phyloP scores from a whole-genome alignment of 1,140 invertebrate species.

The Lanistes nyassanus region DNA sequence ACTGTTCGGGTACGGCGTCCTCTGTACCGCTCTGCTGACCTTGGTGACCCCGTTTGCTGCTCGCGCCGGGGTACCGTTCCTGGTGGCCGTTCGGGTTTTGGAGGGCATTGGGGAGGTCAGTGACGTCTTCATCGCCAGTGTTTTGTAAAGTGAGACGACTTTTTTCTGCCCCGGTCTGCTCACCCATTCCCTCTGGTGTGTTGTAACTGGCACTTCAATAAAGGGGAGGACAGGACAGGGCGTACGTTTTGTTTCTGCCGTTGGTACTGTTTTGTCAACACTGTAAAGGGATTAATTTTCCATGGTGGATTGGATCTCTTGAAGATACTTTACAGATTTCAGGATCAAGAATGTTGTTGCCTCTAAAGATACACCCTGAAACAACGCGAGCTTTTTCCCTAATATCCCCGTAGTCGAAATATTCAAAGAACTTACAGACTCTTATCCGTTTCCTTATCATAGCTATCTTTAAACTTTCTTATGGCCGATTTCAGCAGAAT shows the following conservation, averaged over 20 bases:
- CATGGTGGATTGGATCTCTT: too few relatives aligned
- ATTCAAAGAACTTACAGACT: too few relatives aligned
- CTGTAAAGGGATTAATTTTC: too few relatives aligned
- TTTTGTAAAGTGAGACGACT: neutral
- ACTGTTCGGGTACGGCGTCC: slow-evolving; percentile 83
- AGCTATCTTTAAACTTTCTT: neutral
- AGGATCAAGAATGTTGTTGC: too few relatives aligned
- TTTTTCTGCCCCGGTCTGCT: too few relatives aligned
- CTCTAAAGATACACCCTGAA: too few relatives aligned
- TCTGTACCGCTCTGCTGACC: slow-evolving; percentile 81
- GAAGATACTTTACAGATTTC: too few relatives aligned
- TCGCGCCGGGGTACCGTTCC: slow-evolving; percentile 73
- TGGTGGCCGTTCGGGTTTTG: slow-evolving; percentile 82
- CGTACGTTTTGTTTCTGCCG: too few relatives aligned
- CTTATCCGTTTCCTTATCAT: neutral
- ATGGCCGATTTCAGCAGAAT: neutral
- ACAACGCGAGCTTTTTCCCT: too few relatives aligned
- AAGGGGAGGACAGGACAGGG: neutral
- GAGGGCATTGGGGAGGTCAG: slow-evolving; percentile 89
- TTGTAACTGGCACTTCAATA: neutral
- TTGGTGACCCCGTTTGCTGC: slow-evolving; percentile 83
- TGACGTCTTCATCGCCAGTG: neutral
- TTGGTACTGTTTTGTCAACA: too few relatives aligned
- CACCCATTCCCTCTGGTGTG: too few relatives aligned
- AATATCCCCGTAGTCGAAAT: too few relatives aligned